Evolutionary conservation across 2,888 invertebrate species (phyloP).

Genomic region (Hyposoter didymator): DNA sequence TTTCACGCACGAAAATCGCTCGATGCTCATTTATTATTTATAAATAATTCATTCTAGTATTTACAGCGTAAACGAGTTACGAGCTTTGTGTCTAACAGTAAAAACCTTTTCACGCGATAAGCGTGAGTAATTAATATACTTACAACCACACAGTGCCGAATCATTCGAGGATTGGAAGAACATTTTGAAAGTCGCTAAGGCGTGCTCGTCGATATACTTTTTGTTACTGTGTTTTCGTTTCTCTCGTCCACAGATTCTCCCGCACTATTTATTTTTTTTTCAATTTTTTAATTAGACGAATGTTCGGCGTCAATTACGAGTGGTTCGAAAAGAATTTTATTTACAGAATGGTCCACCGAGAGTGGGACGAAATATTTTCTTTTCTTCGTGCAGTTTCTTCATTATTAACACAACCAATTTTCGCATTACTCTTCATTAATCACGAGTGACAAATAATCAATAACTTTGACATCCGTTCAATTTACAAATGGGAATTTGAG

Average conservation of each 20-base stretch:
- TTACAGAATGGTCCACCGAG: constrained; percentile 60
- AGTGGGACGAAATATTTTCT: constrained; percentile 32
- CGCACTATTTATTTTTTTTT: not conserved
- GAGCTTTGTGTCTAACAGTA: constrained; percentile 63
- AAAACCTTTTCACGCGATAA: constrained; percentile 63
- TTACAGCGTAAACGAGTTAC: constrained; percentile 62
- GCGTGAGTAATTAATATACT: constrained; percentile 35
- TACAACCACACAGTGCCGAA: constrained; percentile 62
- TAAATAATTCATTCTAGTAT: constrained; percentile 65
- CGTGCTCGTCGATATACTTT: constrained; percentile 48
- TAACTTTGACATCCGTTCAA: not conserved
- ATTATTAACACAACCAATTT: not conserved
- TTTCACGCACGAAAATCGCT: constrained; percentile 42
- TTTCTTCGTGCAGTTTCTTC: not conserved
- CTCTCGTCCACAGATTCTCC: constrained; percentile 5
- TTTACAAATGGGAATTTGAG: not conserved
- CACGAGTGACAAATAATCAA: not conserved
- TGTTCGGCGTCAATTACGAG: constrained; percentile 43
- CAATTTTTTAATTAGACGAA: constrained; percentile 36
- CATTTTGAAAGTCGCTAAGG: constrained; percentile 68
- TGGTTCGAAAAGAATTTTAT: constrained; percentile 51
- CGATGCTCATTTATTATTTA: constrained; percentile 48
- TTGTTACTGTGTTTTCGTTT: not conserved
- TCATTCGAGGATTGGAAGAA: constrained; percentile 75
- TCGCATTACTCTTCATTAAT: not conserved